Evolutionary conservation across 2,888 invertebrate genomes (phyloP).

Genomic region (Melanargia galathea): DNA sequence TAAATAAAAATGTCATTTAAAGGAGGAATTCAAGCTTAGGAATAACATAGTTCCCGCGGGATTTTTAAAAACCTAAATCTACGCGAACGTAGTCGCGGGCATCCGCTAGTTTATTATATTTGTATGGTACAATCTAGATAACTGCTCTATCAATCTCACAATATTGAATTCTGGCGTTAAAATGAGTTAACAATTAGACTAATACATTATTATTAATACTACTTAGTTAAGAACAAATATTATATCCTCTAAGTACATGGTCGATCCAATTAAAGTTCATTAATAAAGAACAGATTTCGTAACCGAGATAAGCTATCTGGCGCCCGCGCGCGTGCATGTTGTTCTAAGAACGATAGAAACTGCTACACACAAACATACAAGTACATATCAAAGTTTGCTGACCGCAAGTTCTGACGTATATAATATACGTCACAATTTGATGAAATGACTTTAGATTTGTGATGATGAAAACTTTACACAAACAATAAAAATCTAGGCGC

Average conservation of each 20-base stretch:
- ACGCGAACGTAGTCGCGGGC: no score
- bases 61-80: no score
- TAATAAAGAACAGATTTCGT: conserved; percentile 28
- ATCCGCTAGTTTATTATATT: no score
- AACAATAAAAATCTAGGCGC: neutral
- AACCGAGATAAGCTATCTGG: conserved; percentile 35
- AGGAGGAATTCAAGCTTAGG: no score
- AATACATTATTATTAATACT: no score
- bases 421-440: no score
- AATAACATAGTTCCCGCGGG: no score
- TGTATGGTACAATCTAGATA: no score
- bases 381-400: neutral
- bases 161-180: no score
- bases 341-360: conserved; percentile 26
- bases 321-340: conserved; percentile 24
- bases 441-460: neutral
- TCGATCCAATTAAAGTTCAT: conserved; percentile 27
- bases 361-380: neutral
- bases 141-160: no score
- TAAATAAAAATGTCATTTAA: no score
- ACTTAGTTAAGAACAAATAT: neutral
- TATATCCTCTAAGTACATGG: neutral
- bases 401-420: neutral
- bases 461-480: neutral
- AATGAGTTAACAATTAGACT: no score